phyloP scores from a whole-genome alignment of 1,140 invertebrate species.

The Drosophila arizonae region DNA sequence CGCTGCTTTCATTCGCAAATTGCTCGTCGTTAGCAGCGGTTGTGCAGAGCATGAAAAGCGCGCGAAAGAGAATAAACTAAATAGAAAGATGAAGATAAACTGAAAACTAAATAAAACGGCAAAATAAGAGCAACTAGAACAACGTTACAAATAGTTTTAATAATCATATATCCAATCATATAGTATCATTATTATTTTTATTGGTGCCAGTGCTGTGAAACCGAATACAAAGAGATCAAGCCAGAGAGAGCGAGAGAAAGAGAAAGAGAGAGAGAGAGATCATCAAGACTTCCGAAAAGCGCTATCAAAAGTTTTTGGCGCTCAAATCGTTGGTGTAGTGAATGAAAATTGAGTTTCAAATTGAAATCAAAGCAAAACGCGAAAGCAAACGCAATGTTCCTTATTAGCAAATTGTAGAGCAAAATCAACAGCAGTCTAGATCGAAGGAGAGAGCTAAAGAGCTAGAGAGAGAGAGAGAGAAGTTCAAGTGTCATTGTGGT shows the following conservation, averaged over 20 bases:
- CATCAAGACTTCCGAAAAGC: conserved; percentile 36
- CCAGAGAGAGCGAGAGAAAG: not conserved
- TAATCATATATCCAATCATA: conserved; percentile 42
- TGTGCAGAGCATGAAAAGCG: conserved; percentile 73
- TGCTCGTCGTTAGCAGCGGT: conserved; percentile 80
- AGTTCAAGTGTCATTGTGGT: conserved; percentile 79
- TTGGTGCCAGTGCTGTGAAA: conserved; percentile 70
- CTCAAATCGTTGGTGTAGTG: conserved; percentile 54
- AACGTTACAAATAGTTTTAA: conserved; percentile 52
- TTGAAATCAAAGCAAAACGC: conserved; percentile 22
- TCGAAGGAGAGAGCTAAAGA: conserved; percentile 15
- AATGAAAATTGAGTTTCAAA: conserved; percentile 29
- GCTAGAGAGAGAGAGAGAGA: conserved; percentile 22
- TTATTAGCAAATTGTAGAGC: conserved; percentile 79
- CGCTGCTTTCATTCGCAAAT: conserved; percentile 81
- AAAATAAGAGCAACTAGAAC: conserved; percentile 38
- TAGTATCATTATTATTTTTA: conserved; percentile 40
- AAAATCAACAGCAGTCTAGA: conserved; percentile 29
- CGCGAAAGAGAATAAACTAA: conserved; percentile 49
- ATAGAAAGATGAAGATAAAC: not conserved
- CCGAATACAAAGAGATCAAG: not conserved
- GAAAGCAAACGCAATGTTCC: conserved; percentile 71
- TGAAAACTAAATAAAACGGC: conserved; percentile 37
- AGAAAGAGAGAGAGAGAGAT: conserved; percentile 37
- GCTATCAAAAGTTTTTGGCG: conserved; percentile 38